Evolutionary conservation across 2,113 vertebrate species (phyloP), one percentile per base, ranked within the genome.

Genomic region (Mesembrinibis cayennensis): DNA sequence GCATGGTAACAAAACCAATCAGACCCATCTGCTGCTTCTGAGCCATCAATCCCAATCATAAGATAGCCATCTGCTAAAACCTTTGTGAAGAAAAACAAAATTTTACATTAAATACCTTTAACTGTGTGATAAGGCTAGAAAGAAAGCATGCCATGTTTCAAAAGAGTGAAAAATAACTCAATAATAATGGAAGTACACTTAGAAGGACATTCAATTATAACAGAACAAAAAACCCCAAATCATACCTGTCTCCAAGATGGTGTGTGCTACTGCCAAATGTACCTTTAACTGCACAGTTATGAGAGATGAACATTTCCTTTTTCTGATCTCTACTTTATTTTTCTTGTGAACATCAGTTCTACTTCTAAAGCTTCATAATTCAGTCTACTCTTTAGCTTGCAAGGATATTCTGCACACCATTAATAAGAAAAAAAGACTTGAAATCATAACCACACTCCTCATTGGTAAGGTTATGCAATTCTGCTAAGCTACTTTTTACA

Each of bases 1-100:
- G 99, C 98, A 97, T 99, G 99, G 95, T 99, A 99, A 98, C 99
- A 99, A 98, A 99, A 99, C 99, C 99, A 99, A 98, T 99, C 99
- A 93, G 99, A 99, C 62, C 99, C 99, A 80, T 99, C 99, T 94
- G 99, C 99, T 89, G 99, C 99, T 98, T 99, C 99, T 34, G 99
- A 99, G 96, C 99, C 99, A 92, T 99, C 99, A 42, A 99, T 99
- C 93, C 99, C 99, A 82, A 99, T 99, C 99, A 99, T 99, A 97
- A 99, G 99, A 98, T 99, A 99, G 96, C 99, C 99, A 78, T 99
- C 99, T 95, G 99, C 99, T 96, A 99, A 98, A 92, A 99, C 99
- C 99, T 99, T 96, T 69, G 77, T 56, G 77, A 96, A 95, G 94
- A 83, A 88, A 97, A 72, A 65, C 47, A 96, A 96, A 89, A 97